These are phyloP conservation scores for Notoglanidium macrostoma DNA, from an alignment of 2,797 vertebrate genomes.

Conservation along the genomic window DNA sequence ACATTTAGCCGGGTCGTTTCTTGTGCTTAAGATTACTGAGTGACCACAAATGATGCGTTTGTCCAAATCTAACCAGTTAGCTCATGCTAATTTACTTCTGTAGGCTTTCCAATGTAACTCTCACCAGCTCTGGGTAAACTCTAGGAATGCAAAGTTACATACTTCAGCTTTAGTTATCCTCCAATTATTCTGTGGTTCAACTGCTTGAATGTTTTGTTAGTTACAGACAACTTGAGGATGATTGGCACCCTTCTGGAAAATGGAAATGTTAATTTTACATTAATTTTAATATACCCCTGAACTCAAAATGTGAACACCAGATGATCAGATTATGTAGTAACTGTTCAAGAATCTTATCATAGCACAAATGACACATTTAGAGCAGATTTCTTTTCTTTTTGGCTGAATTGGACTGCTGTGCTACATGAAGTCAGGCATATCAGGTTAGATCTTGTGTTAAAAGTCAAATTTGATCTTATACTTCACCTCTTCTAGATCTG, in stretches of 20 bases:
- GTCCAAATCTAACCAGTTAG: background rate
- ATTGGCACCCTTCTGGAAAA: too few species aligned
- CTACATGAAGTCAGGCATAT: background rate
- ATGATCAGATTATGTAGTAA: background rate
- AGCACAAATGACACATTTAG: too few species aligned
- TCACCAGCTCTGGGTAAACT: too few species aligned
- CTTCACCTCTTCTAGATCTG: conserved; percentile 82
- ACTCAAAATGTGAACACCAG: background rate
- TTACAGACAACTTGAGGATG: too few species aligned
- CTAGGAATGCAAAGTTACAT: too few species aligned
- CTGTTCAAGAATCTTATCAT: background rate
- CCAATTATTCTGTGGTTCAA: too few species aligned
- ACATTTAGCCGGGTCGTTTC: background rate
- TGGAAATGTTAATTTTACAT: too few species aligned
- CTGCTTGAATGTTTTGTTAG: too few species aligned
- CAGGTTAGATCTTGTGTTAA: background rate
- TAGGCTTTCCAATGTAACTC: too few species aligned
- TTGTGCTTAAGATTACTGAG: background rate
- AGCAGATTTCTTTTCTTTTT: too few species aligned
- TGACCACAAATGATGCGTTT: background rate
- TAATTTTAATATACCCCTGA: background rate
- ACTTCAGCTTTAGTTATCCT: too few species aligned
- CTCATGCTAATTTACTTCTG: background rate
- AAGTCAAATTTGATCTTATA: background rate
- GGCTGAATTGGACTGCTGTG: background rate